Evolutionary conservation across 2,113 vertebrate genomes (phyloP), one percentile per base, ranked within the genome.

Genomic region (Trematocara marginatum): DNA sequence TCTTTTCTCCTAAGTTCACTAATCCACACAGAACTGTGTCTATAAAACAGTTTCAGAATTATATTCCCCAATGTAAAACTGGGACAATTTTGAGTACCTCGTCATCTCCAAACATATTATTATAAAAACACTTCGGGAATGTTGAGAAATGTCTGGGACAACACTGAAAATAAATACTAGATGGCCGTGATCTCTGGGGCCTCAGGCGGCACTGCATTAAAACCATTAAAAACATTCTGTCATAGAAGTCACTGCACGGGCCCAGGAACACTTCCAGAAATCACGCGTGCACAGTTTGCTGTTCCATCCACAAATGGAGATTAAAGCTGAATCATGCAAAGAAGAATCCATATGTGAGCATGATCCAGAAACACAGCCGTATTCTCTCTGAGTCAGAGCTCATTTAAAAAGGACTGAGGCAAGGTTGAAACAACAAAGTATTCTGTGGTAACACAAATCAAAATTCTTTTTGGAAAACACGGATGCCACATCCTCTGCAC

Each of bases 171-270:
- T 69, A 0, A 69, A 40, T 0, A 42, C n/a, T 69, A 13, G 64
- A 64, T 3, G n/a, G n/a, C 35, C 4, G n/a, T 69, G 64, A 69
- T 42, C 35, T 69, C 7, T 40, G 35, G 64, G 64, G 1, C 64
- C 35, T 42, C 35, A 8, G 35, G 61, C 2, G 4, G 61, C 61
- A 57, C 26, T 16, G 54, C 54, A 2, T 69, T 42, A 69, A 69
- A 42, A 42, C 0, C 54, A 2, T 69, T 42, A 69, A 69, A 42
- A 42, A 0, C 64, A 69, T 42, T 69, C 2, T 69, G 35, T 42
- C n/a, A 69, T 8, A 23, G 64, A 6, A 69, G 35, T 42, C 61
- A 13, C 35, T 23, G n/a, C 61, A 13, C 1, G n/a, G n/a, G 61
- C 0, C 34, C 11, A 23, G 35, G 61, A 6, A 66, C n/a, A 23